Evolutionary conservation across 2,888 invertebrate genomes (phyloP).

Genomic region (Schizaphis graminum): DNA sequence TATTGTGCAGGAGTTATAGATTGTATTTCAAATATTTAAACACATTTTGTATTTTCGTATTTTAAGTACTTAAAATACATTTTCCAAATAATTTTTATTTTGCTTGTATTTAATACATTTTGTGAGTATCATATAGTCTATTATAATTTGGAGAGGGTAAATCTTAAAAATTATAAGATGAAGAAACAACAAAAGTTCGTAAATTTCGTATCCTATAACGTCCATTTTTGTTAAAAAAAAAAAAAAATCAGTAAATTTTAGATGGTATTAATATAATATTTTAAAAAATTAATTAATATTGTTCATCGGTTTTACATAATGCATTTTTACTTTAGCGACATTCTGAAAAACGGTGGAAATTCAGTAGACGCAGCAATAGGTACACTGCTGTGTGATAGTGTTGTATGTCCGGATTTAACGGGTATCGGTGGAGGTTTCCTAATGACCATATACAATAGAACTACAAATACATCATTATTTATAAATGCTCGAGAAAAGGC

Average conservation of each 20-base stretch:
- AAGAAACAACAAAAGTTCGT: background rate
- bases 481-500: constrained; percentile 84
- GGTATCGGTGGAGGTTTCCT: constrained; percentile 81
- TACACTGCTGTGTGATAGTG: constrained; percentile 71
- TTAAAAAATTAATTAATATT: background rate
- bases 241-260: background rate
- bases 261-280: background rate
- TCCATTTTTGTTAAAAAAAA: background rate
- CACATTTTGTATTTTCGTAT: background rate
- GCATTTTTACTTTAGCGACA: constrained; percentile 68
- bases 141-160: background rate
- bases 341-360: constrained; percentile 70
- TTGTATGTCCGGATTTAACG: constrained; percentile 71
- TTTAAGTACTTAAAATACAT: background rate
- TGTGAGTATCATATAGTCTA: background rate
- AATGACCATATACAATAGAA: constrained; percentile 81
- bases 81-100: background rate
- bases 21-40: background rate
- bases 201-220: background rate
- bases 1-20: background rate
- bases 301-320: background rate
- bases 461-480: constrained; percentile 75
- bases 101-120: background rate
- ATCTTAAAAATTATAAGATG: background rate
- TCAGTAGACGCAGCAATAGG: constrained; percentile 72